phyloP scores from a whole-genome alignment of 2,113 vertebrate species.

The Nothobranchius furzeri region DNA sequence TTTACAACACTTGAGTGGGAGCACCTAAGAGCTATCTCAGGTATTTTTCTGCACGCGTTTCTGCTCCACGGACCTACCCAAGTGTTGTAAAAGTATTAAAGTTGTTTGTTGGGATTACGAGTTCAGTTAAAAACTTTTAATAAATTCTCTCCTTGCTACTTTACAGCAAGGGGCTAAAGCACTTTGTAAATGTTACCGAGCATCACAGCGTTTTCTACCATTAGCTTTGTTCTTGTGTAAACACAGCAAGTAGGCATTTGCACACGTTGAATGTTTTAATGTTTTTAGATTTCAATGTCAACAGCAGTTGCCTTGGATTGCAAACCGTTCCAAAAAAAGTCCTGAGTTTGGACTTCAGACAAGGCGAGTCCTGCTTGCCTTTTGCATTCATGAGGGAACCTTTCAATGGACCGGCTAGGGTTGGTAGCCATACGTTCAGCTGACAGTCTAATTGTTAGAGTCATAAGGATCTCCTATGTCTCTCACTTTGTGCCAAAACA shows the following conservation, averaged over 20 bases:
- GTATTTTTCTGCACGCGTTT: slow-evolving; percentile 75
- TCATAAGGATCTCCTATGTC: background rate
- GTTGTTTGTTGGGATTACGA: slow-evolving; percentile 48
- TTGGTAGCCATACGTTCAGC: background rate
- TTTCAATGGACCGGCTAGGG: too few relatives aligned
- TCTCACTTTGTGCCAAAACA: slow-evolving; percentile 48
- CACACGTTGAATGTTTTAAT: slow-evolving; percentile 61
- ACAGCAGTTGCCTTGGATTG: slow-evolving; percentile 77
- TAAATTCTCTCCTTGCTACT: slow-evolving; percentile 33
- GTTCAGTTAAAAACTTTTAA: slow-evolving; percentile 55
- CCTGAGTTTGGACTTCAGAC: too few relatives aligned
- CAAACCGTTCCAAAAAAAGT: slow-evolving; percentile 73
- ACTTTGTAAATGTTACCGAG: slow-evolving; percentile 97
- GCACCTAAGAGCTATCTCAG: slow-evolving; percentile 76
- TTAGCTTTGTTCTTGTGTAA: slow-evolving; percentile 72
- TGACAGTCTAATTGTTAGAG: background rate
- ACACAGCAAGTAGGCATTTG: slow-evolving; percentile 34
- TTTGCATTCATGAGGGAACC: too few relatives aligned
- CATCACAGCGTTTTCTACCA: slow-evolving; percentile 83
- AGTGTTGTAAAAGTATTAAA: slow-evolving; percentile 47
- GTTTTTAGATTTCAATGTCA: slow-evolving; percentile 74
- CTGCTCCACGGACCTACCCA: slow-evolving; percentile 79
- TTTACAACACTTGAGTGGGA: slow-evolving; percentile 45
- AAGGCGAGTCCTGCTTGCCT: too few relatives aligned
- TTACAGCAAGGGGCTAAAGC: slow-evolving; percentile 83